phyloP scores from a whole-genome alignment of 2,113 vertebrate genomes.

The Myocastor coypus region DNA sequence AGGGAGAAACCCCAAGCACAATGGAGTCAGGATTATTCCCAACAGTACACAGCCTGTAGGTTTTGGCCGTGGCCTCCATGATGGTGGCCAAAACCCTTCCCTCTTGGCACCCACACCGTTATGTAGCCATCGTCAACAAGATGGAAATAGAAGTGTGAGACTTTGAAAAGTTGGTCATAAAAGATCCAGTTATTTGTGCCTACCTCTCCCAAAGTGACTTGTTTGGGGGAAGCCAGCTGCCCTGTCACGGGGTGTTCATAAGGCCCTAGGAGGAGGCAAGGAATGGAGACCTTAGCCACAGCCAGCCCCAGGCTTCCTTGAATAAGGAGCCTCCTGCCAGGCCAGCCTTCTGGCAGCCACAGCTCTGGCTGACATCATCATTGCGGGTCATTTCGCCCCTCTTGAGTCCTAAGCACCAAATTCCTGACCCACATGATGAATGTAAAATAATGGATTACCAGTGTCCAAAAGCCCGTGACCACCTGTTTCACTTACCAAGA shows the following conservation, averaged over 20 bases:
- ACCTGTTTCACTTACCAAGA: background rate
- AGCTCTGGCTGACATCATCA: background rate
- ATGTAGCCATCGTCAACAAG: no score
- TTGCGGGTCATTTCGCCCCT: background rate
- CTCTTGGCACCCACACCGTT: background rate
- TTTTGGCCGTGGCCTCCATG: background rate
- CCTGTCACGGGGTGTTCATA: background rate
- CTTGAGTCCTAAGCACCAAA: background rate
- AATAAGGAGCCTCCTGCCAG: background rate
- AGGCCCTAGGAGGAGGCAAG: background rate
- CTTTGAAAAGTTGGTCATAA: background rate
- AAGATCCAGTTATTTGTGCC: background rate
- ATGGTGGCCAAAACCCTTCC: rapidly evolving
- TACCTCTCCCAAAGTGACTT: background rate
- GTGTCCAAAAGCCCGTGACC: background rate
- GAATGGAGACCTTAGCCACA: background rate
- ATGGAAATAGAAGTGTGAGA: background rate
- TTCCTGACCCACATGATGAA: background rate
- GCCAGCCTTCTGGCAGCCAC: background rate
- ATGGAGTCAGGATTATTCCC: background rate
- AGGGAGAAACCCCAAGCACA: background rate
- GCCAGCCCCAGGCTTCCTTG: background rate
- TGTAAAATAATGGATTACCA: background rate
- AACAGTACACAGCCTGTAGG: background rate
- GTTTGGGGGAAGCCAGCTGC: background rate